phyloP scores from a whole-genome alignment of 2,113 vertebrate genomes.

The Corythornis madagascariensis region DNA sequence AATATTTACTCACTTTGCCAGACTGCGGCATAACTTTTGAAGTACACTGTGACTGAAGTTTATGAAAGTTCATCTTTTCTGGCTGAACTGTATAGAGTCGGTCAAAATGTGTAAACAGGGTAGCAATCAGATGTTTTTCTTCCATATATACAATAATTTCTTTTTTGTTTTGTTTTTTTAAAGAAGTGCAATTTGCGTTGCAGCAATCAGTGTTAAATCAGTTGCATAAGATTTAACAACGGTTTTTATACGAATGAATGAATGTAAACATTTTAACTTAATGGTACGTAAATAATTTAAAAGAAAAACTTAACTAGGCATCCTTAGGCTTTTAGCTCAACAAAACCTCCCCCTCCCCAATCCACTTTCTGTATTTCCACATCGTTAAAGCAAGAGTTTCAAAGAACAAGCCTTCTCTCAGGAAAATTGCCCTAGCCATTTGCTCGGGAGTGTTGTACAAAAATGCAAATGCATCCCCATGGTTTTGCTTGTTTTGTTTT shows the following conservation, averaged over 20 bases:
- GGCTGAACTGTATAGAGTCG: slow-evolving; percentile 66
- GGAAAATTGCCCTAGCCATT: slow-evolving; percentile 79
- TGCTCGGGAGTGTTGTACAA: slow-evolving; percentile 79
- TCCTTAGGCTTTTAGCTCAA: slow-evolving; percentile 72
- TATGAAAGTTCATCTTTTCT: slow-evolving; percentile 79
- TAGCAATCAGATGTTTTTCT: slow-evolving; percentile 88
- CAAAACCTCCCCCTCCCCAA: slow-evolving; percentile 42
- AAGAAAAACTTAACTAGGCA: slow-evolving; percentile 81
- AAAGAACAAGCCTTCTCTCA: slow-evolving; percentile 91
- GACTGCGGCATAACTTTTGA: neutral
- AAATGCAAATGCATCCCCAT: slow-evolving; percentile 70
- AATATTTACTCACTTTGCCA: slow-evolving; percentile 54
- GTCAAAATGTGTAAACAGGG: slow-evolving; percentile 89
- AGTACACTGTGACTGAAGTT: neutral
- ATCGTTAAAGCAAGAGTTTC: slow-evolving; percentile 72
- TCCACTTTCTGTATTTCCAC: slow-evolving; percentile 71
- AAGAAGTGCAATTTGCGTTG: slow-evolving; percentile 87
- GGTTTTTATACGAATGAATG: slow-evolving; percentile 82
- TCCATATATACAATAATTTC: slow-evolving; percentile 81
- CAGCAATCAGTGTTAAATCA: slow-evolving; percentile 92
- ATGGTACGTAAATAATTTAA: slow-evolving; percentile 92
- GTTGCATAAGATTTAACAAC: slow-evolving; percentile 85
- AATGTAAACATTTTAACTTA: slow-evolving; percentile 88
- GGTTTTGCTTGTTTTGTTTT: too few species aligned
- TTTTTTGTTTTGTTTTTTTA: slow-evolving; percentile 47